A percentile compares a stretch with the other conserved stretches of the same genome.
Evolutionary conservation across 37 sponge, comb jelly and placozoan genomes (phyloP).

Genomic region (Spongilla lacustris): DNA sequence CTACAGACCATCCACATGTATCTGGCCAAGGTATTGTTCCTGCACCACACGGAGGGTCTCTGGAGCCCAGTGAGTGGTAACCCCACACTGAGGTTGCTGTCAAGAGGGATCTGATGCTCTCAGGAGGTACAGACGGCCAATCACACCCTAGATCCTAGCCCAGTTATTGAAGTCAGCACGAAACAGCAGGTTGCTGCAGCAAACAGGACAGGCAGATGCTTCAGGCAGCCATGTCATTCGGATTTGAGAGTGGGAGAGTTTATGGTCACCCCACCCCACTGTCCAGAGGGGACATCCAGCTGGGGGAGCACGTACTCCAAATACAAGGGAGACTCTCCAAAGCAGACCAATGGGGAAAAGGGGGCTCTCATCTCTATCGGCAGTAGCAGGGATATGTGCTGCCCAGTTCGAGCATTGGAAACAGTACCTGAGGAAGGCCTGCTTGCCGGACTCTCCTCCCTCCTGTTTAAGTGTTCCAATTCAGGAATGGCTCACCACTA

Average conservation of each 20-base stretch:
- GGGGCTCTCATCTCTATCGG: no score
- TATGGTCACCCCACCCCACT: not conserved
- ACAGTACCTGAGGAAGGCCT: no score
- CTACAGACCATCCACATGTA: conserved; percentile 16
- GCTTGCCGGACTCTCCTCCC: no score
- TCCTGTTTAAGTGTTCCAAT: no score
- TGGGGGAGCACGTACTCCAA: no score
- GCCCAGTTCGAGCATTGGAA: no score
- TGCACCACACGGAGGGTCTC: conserved; percentile 15
- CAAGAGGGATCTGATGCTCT: not conserved
- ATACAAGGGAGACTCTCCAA: no score
- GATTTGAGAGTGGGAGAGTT: conserved; percentile 27
- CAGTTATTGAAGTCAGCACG: not conserved
- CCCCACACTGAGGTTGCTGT: conserved; percentile 8
- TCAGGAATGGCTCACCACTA: no score
- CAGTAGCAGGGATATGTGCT: no score
- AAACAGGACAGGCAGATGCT: conserved; percentile 18
- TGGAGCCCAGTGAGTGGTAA: conserved; percentile 5
- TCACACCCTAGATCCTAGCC: conserved; percentile 16
- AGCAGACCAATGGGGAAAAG: no score
- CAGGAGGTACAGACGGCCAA: conserved; percentile 18
- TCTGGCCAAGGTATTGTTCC: conserved; percentile 4
- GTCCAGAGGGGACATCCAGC: no score
- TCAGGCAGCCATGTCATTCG: conserved; percentile 4
- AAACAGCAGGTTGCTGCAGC: no score